These are phyloP conservation scores for Pyxicephalus adspersus DNA, from an alignment of 2,113 vertebrate genomes.

Conservation along the genomic window DNA sequence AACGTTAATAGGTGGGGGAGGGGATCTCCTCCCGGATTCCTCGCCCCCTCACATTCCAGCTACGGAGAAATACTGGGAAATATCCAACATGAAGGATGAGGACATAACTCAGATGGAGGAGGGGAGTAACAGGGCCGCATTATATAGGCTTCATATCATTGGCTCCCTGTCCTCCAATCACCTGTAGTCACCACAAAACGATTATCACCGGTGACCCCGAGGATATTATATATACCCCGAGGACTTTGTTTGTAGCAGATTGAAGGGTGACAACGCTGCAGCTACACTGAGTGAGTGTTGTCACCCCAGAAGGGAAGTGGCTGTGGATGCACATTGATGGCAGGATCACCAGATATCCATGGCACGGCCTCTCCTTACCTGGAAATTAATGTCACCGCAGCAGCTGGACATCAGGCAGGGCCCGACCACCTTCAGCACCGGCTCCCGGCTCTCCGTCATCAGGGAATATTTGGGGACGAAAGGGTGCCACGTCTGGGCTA, in stretches of 20 bases:
- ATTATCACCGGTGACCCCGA: no score
- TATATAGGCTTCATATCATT: no score
- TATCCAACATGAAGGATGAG: background rate
- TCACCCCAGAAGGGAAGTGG: background rate
- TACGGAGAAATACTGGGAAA: background rate
- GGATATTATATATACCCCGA: no score
- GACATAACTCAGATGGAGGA: background rate
- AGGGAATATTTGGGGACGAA: constrained; percentile 84
- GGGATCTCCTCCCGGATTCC: no score
- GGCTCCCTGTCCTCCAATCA: no score
- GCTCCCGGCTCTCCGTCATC: constrained; percentile 73
- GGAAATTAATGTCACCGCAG: constrained; percentile 39
- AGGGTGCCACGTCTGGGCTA: constrained; percentile 87
- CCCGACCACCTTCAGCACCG: constrained; percentile 38
- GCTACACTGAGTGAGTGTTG: background rate
- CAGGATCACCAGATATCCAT: background rate
- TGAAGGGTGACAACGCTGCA: no score
- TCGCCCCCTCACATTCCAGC: no score
- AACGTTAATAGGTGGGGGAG: no score
- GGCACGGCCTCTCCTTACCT: background rate
- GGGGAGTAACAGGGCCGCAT: background rate
- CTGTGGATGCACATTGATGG: background rate
- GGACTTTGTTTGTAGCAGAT: no score
- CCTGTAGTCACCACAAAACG: no score
- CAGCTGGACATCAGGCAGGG: constrained; percentile 37